phyloP scores from a whole-genome alignment of 2,888 invertebrate genomes.

The Apomyelois bistriatella region DNA sequence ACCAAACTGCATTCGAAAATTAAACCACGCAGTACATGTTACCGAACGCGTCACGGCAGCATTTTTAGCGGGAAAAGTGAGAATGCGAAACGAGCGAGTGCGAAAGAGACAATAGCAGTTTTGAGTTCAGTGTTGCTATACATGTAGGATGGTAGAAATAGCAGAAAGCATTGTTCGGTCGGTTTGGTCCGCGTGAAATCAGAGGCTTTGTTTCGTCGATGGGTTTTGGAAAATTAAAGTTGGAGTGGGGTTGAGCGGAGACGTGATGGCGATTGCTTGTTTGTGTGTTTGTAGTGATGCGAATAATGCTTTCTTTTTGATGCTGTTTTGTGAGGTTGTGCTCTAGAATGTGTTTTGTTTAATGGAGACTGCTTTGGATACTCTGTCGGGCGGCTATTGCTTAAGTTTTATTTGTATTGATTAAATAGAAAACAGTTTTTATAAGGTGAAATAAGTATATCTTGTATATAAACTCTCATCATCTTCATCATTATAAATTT shows the following conservation, averaged over 20 bases:
- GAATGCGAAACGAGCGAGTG: conserved; percentile 25
- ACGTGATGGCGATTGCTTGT: conserved; percentile 70
- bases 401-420: too few relatives aligned
- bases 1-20: conserved; percentile 74
- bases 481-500: too few relatives aligned
- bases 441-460: too few relatives aligned
- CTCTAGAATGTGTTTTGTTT: background rate
- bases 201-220: conserved; percentile 66
- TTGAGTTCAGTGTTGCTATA: conserved; percentile 59
- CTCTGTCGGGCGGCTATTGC: too few relatives aligned
- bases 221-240: conserved; percentile 76
- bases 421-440: too few relatives aligned
- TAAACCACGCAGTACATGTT: conserved; percentile 68
- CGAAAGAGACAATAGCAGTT: conserved; percentile 48
- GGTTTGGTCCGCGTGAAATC: conserved; percentile 76
- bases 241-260: conserved; percentile 51
- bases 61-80: conserved; percentile 49
- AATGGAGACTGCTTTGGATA: background rate
- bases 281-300: conserved; percentile 30
- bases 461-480: too few relatives aligned
- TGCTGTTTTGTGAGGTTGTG: background rate
- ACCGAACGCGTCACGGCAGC: conserved; percentile 48
- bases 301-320: conserved; percentile 5
- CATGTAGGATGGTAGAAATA: conserved; percentile 47
- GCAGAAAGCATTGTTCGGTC: conserved; percentile 68